Base-by-base conservation (phyloP, 2,113 vertebrate genomes). In the Microtus richardsoni region DNA sequence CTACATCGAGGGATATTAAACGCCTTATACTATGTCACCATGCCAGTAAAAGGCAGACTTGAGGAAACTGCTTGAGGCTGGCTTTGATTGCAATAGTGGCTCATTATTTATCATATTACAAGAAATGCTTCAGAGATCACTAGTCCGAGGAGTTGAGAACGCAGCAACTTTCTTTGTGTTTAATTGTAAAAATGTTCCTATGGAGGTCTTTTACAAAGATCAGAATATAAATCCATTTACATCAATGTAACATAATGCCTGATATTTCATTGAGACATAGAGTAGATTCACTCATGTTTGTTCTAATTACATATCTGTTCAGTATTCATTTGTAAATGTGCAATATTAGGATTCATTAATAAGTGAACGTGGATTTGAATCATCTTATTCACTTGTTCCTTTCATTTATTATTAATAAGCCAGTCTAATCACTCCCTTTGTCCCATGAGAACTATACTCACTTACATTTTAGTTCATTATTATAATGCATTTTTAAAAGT, bases 21-120 rank as follows among this genome's bases (percentile, higher is more conserved):
- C 91, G 92, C 90, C 71, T 96, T 95, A 80, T 78, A 90, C 93
- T 92, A 62, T 96, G 91, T 89, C 89, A 96, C 71, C 41, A 64
- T 82, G 62, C 11, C 68, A 82, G 58, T 91, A 74, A 96, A 95
- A 93, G 62, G 16, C 89, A 79, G 54, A 86, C 24, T 71, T 91
- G 91, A 92, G 82, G 36, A 97, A 94, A 96, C 21, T 96, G 93
- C 95, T 91, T 90, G 82, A 62, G 88, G 85, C 75, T 92, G 88
- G 88, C 58, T 68, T 92, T 96, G 86, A 93, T 70, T 96, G 60
- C 71, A 82, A 49, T 73, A 73, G 66, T 78, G 62, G 28, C 36
- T 85, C 90, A 85, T 94, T 95, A 92, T 96, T 97, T 97, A 73
- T 96, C 54, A 97, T 82, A 92, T 75, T 95, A 90, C n/a, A 87